A percentile compares a stretch with the other conserved stretches of the same genome.
Evolutionary conservation across 2,113 vertebrate species (phyloP).

Genomic region (Panthera leo): DNA sequence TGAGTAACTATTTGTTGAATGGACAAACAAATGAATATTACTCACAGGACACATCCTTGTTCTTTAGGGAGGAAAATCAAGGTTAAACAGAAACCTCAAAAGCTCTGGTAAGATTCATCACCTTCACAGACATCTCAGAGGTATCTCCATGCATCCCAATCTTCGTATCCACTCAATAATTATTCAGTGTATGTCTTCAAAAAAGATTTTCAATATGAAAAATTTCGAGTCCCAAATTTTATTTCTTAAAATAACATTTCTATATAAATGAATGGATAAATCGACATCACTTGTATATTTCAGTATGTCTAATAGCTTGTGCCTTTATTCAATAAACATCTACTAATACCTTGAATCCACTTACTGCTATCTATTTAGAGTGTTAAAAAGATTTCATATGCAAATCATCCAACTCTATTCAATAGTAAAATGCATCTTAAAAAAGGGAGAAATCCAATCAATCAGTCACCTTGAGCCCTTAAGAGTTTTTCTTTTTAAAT

Average conservation of each 20-base stretch:
- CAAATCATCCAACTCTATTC: background rate
- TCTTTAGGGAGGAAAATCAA: background rate
- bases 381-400: background rate
- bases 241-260: slow-evolving; percentile 9
- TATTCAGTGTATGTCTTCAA: background rate
- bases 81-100: background rate
- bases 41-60: background rate
- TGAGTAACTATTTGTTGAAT: background rate
- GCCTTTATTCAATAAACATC: background rate
- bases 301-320: background rate
- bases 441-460: background rate
- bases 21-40: background rate
- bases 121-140: background rate
- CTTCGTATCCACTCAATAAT: background rate
- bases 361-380: background rate
- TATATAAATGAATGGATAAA: background rate
- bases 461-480: background rate
- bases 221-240: background rate
- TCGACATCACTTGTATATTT: background rate
- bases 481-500: background rate
- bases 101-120: background rate
- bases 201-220: background rate
- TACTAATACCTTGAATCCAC: background rate
- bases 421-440: background rate
- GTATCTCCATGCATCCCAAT: background rate